Conservation (phyloP, 1,140 invertebrate species). For the Leguminivora glycinivorella region DNA sequence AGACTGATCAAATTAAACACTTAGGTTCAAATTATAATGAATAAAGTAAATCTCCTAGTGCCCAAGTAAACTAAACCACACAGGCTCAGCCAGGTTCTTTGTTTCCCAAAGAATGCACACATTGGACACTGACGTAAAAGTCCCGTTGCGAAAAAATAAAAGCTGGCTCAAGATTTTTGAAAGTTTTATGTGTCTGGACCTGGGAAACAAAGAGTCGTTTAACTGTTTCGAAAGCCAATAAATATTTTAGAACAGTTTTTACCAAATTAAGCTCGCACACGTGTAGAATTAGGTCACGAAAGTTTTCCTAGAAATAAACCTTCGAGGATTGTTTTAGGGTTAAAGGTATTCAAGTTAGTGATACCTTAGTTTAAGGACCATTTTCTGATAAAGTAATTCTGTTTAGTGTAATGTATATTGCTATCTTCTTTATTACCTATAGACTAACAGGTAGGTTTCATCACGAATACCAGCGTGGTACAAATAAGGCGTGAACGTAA, state of each 20-base stretch:
- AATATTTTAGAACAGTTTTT: constrained; percentile 48
- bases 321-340: background rate
- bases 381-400: too few relatives aligned
- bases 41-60: background rate
- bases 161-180: constrained; percentile 48
- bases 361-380: background rate
- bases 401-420: too few relatives aligned
- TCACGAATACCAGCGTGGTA: too few relatives aligned
- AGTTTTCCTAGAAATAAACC: constrained; percentile 10
- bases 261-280: constrained; percentile 41
- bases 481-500: too few relatives aligned
- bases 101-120: constrained; percentile 14
- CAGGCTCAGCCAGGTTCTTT: constrained; percentile 1
- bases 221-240: constrained; percentile 53
- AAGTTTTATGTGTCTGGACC: constrained; percentile 64
- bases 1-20: too few relatives aligned
- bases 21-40: too few relatives aligned
- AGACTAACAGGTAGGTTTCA: too few relatives aligned
- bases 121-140: constrained; percentile 32
- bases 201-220: constrained; percentile 57
- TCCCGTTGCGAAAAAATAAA: constrained; percentile 51
- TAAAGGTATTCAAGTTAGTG: too few relatives aligned
- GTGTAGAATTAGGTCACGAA: constrained; percentile 54
- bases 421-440: too few relatives aligned
- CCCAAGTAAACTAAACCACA: background rate